These are phyloP conservation scores for Oenanthe melanoleuca DNA, from an alignment of 2,113 vertebrate species.

Conservation along the genomic window DNA sequence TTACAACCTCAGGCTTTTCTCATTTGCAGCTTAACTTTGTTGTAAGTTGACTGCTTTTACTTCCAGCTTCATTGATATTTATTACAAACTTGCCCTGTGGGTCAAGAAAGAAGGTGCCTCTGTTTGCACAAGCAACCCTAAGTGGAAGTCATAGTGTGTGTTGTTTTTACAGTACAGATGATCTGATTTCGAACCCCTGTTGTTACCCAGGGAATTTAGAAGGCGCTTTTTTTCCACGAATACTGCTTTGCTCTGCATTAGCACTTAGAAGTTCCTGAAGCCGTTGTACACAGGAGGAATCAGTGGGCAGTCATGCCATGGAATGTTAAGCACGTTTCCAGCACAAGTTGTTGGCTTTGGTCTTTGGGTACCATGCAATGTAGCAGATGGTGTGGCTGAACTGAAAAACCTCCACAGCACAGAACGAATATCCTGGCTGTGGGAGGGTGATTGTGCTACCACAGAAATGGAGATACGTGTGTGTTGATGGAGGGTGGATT, in stretches of 20 bases:
- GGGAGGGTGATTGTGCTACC: background rate
- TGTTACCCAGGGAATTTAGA: background rate
- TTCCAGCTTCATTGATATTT: constrained; percentile 27
- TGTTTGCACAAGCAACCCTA: background rate
- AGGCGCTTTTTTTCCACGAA: background rate
- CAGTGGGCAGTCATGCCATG: background rate
- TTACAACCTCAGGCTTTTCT: constrained; percentile 41
- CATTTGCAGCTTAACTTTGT: constrained; percentile 51
- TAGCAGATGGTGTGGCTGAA: background rate
- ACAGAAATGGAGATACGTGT: background rate
- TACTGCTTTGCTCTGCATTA: background rate
- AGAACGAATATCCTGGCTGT: background rate
- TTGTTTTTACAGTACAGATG: background rate
- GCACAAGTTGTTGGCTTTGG: background rate
- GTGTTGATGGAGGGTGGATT: background rate
- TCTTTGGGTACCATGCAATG: background rate
- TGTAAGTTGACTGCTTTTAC: constrained; percentile 46
- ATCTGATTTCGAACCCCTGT: background rate
- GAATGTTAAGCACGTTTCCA: background rate
- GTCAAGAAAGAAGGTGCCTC: background rate
- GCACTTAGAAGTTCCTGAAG: background rate
- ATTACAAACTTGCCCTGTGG: constrained; percentile 32
- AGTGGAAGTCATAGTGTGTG: background rate
- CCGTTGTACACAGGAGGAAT: background rate
- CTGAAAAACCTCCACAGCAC: background rate